Evolutionary conservation across 2,888 invertebrate genomes (phyloP).

Genomic region (Drosophila limbata): DNA sequence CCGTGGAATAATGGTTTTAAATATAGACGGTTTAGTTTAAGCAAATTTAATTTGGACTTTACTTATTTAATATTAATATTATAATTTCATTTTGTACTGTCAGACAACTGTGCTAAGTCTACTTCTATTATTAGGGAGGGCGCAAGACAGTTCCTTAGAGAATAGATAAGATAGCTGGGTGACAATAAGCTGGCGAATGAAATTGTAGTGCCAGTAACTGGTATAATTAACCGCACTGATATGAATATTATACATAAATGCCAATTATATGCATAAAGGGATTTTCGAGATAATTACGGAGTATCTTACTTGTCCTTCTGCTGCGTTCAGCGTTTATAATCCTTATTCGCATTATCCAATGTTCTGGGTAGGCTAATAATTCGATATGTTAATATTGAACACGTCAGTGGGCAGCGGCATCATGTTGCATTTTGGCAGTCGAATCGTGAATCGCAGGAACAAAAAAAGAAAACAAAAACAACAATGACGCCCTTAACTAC

Average conservation of each 20-base stretch:
- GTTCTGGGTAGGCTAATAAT: slow-evolving; percentile 82
- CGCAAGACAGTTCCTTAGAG: slow-evolving; percentile 10
- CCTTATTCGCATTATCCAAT: slow-evolving; percentile 81
- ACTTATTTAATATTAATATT: not conserved
- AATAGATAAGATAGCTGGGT: slow-evolving; percentile 33
- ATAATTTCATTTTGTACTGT: not conserved
- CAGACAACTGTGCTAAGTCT: not conserved
- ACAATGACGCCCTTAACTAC: slow-evolving; percentile 39
- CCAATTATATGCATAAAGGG: slow-evolving; percentile 80
- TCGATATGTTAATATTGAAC: slow-evolving; percentile 80
- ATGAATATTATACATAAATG: slow-evolving; percentile 67
- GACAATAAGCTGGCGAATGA: slow-evolving; percentile 75
- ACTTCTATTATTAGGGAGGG: not conserved
- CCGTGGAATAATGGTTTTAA: not conserved
- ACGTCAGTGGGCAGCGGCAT: slow-evolving; percentile 63
- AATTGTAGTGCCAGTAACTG: slow-evolving; percentile 76
- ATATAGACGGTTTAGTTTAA: not conserved
- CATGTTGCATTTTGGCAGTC: slow-evolving; percentile 56
- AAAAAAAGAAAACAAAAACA: slow-evolving; percentile 12
- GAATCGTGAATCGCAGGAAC: slow-evolving; percentile 21
- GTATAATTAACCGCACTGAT: slow-evolving; percentile 73
- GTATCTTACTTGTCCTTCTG: slow-evolving; percentile 58
- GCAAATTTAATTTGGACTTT: not conserved
- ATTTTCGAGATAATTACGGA: slow-evolving; percentile 79
- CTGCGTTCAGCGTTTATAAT: slow-evolving; percentile 47